Percentiles rank a stretch among this genome's conserved stretches.
Evolutionary conservation across 2,888 invertebrate genomes (phyloP).

Genomic region (Ceriagrion tenellum): DNA sequence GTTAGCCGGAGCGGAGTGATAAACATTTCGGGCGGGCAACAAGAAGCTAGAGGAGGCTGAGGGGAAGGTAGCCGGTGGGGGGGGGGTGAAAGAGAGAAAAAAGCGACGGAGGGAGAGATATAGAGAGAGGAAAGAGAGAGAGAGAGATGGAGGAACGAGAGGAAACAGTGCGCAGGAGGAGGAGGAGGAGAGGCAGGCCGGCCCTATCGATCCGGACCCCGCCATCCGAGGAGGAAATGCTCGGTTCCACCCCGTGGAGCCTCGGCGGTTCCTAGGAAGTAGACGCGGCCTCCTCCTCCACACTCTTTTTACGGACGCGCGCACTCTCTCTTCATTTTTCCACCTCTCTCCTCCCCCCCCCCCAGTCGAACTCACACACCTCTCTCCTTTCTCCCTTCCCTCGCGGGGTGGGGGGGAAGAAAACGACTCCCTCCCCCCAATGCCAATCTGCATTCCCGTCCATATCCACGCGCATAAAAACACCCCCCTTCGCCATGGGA

Average conservation of each 20-base stretch:
- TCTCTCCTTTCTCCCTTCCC: background rate
- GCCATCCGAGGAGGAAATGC: constrained; percentile 30
- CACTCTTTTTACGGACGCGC: background rate
- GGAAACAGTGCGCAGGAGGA: background rate
- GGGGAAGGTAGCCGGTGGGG: background rate
- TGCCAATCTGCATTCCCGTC: constrained; percentile 15
- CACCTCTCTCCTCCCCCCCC: background rate
- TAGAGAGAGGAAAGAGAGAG: background rate
- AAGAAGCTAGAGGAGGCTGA: background rate
- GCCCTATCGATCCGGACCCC: constrained; percentile 20
- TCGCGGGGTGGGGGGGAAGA: background rate
- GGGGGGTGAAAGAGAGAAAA: background rate
- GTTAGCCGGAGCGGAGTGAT: background rate
- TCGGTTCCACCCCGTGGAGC: constrained; percentile 14
- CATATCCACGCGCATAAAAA: background rate
- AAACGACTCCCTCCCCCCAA: background rate
- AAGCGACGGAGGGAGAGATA: background rate
- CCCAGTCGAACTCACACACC: background rate
- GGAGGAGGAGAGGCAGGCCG: background rate
- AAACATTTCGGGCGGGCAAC: background rate
- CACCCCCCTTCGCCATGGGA: background rate
- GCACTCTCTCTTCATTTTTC: background rate
- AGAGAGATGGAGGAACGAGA: background rate
- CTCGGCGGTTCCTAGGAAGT: constrained; percentile 36
- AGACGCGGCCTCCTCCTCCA: background rate